phyloP scores from a whole-genome alignment of 2,797 vertebrate genomes.

The Corythornis leucogaster region DNA sequence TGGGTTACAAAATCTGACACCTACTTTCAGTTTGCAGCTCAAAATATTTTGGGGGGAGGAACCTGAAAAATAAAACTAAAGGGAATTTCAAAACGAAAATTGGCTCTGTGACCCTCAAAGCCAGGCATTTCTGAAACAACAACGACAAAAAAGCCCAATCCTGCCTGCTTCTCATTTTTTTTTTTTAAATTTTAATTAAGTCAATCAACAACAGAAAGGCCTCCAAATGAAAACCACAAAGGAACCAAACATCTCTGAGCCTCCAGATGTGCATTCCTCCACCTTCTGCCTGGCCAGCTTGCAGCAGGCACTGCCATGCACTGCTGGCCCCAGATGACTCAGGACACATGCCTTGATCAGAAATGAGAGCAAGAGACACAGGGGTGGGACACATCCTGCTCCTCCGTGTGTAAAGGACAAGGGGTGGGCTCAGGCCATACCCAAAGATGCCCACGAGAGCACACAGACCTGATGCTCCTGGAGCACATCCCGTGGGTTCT shows the following conservation, averaged over 20 bases:
- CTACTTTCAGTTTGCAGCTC: background rate
- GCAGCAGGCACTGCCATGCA: rapidly evolving
- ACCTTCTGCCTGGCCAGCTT: background rate
- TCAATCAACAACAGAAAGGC: conserved; percentile 4
- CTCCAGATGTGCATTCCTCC: conserved; percentile 34
- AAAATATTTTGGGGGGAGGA: background rate
- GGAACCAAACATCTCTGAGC: background rate
- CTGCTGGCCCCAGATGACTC: background rate
- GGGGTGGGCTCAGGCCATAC: background rate
- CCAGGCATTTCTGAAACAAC: background rate
- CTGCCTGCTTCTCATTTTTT: background rate
- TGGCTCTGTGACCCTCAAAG: background rate
- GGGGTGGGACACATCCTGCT: background rate
- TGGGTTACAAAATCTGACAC: background rate
- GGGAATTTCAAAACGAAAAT: background rate
- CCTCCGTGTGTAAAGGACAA: rapidly evolving
- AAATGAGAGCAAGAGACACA: rapidly evolving
- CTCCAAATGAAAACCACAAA: conserved; percentile 39
- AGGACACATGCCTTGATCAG: background rate
- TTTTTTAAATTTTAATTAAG: background rate
- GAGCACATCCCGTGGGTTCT: rapidly evolving
- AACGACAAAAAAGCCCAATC: background rate
- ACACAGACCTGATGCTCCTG: rapidly evolving
- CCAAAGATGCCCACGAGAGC: rapidly evolving
- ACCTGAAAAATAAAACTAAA: background rate